phyloP scores from a whole-genome alignment of 2,797 vertebrate genomes.

The Halcyon badia region DNA sequence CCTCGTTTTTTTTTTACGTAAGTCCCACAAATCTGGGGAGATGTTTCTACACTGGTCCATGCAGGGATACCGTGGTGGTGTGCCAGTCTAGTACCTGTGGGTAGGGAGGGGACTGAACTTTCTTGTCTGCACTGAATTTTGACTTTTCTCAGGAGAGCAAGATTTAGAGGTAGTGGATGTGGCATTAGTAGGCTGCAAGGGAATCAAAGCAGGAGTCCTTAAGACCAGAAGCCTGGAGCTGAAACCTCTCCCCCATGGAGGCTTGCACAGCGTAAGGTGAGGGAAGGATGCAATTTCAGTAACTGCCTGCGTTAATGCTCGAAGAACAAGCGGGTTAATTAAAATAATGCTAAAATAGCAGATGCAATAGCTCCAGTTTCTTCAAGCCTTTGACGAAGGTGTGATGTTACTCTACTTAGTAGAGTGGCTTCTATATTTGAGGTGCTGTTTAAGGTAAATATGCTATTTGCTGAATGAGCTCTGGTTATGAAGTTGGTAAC shows the following conservation, averaged over 20 bases:
- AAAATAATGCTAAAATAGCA: background rate
- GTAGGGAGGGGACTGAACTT: background rate
- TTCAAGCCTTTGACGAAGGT: background rate
- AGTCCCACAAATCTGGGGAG: background rate
- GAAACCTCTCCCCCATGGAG: background rate
- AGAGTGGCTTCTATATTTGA: background rate
- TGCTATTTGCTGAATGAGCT: background rate
- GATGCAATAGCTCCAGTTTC: background rate
- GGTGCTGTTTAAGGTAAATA: background rate
- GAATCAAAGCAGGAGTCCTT: background rate
- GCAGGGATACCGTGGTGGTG: background rate
- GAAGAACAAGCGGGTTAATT: background rate
- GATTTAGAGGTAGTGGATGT: background rate
- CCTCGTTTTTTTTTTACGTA: accelerated
- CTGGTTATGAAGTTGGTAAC: background rate
- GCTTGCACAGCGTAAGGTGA: background rate
- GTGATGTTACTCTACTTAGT: background rate
- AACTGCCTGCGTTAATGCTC: background rate
- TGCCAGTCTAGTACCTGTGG: background rate
- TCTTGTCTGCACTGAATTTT: background rate
- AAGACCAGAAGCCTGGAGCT: background rate
- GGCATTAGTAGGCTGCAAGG: background rate
- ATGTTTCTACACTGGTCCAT: accelerated
- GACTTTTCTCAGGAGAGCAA: background rate
- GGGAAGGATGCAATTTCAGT: background rate